Percentiles rank a stretch among this genome's conserved stretches.
phyloP scores from a whole-genome alignment of 2,113 vertebrate species.

The Phoxinus phoxinus region DNA sequence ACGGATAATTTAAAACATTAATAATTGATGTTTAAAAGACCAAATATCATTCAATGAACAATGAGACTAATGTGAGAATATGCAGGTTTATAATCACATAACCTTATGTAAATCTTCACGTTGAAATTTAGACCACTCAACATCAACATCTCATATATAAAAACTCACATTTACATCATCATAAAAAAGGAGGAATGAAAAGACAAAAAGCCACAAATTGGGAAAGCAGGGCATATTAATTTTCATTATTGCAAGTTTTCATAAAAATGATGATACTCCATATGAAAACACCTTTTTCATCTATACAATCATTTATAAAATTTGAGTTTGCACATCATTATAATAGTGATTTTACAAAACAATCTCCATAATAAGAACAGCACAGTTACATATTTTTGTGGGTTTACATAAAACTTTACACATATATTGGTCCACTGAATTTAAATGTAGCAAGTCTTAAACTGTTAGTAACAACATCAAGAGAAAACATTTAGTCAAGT shows the following conservation, averaged over 20 bases:
- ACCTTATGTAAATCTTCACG: too few species aligned
- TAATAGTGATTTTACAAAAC: slow-evolving; percentile 61
- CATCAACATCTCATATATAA: background rate
- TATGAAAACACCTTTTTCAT: slow-evolving; percentile 64
- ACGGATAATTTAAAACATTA: background rate
- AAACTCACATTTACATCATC: background rate
- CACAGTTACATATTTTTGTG: slow-evolving; percentile 19
- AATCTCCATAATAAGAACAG: slow-evolving; percentile 29
- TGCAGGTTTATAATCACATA: background rate
- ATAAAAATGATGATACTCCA: slow-evolving; percentile 65
- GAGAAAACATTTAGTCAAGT: background rate
- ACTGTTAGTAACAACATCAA: slow-evolving; percentile 15
- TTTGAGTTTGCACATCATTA: slow-evolving; percentile 57
- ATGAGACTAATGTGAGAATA: background rate
- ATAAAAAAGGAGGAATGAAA: background rate
- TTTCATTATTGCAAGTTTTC: slow-evolving; percentile 71
- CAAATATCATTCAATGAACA: background rate
- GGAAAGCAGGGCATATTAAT: slow-evolving; percentile 77
- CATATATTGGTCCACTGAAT: slow-evolving; percentile 49
- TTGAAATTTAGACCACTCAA: background rate
- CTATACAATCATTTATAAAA: slow-evolving; percentile 77
- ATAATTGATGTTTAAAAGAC: too few species aligned
- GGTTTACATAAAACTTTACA: slow-evolving; percentile 24
- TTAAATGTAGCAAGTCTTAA: background rate
- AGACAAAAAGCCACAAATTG: slow-evolving; percentile 9